Evolutionary conservation across 37 sponge, comb jelly and placozoan genomes (phyloP).

Genomic region (Trichoplax adhaerens): DNA sequence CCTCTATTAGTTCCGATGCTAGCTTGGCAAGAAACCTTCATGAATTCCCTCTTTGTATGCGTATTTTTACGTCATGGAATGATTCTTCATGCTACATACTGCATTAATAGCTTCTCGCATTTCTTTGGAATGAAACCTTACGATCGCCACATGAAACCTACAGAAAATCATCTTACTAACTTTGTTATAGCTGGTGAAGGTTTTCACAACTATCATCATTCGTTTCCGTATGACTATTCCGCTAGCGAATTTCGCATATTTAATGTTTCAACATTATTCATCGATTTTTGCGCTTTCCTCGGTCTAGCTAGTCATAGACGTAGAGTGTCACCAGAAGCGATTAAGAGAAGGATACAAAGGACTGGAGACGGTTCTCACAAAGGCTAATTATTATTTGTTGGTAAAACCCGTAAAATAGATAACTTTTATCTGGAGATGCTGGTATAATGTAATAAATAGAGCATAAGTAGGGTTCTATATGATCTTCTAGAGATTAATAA

Average conservation of each 20-base stretch:
- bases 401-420: too few species aligned
- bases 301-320: conserved; percentile 36
- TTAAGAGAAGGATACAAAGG: too few species aligned
- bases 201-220: conserved; percentile 98
- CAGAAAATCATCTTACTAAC: conserved; percentile 65
- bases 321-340: too few species aligned
- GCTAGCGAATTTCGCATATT: conserved; percentile 73
- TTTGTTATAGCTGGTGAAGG: conserved; percentile 85
- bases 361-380: too few species aligned
- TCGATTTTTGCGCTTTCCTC: conserved; percentile 55
- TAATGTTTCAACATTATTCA: conserved; percentile 79
- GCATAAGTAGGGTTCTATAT: too few species aligned
- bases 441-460: too few species aligned
- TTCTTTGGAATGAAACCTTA: conserved; percentile 72
- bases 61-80: not conserved
- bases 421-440: too few species aligned
- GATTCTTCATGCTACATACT: conserved; percentile 82
- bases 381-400: too few species aligned
- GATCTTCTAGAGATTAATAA: too few species aligned
- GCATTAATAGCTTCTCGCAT: conserved; percentile 94
- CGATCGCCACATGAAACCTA: conserved; percentile 62
- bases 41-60: conserved; percentile 19
- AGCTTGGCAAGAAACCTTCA: conserved; percentile 44
- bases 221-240: conserved; percentile 95
- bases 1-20: conserved; percentile 55